Evolutionary conservation across 2,888 invertebrate species (phyloP), one percentile per base, ranked within the genome.

Genomic region (Apoderus coryli): DNA sequence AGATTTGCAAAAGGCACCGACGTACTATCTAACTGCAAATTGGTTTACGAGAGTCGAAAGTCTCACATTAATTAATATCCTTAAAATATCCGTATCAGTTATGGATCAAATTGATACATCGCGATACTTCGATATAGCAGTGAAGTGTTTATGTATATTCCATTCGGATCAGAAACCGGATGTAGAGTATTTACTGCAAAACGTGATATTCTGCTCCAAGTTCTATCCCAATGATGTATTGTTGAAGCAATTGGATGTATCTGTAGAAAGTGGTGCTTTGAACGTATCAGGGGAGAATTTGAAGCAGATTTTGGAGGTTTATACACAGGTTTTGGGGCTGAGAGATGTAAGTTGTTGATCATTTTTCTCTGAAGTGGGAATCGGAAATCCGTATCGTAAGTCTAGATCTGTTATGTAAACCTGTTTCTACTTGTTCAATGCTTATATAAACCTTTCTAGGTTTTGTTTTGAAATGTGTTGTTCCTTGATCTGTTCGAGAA

Each of bases 21-120:
- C 44, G 25, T 55, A 50, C 34, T 58, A 56, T 43, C 52, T 70
- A n/a, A 60, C 58, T 33, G 60, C 60, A 25, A 69, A 69, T 47
- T 72, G 71, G 70, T 71, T 71, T 47, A 69, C 72, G 0, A 69
- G 70, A 57, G 61, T 67, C 43, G 76, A 76, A 56, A 61, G 64
- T 5, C 61, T 64, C 34, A 55, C 76, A 6, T 46, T 71, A 4
- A 61, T 64, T 43, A 64, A 61, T 45, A 51, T 65, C 32, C 47
- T 70, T 14, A 65, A 61, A 48, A 48, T 65, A 19, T 58, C 53
- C 2, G 42, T 51, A 9, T 22, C 33, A 3, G 40, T 54, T n/a
- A 51, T 45, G 30, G 39, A 42, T n/a, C 33, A 59, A 16, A 43
- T 66, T 2, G 59, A 61, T 31, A 67, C 67, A 40, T 63, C 66